Evolutionary conservation across 2,888 invertebrate species (phyloP).

Genomic region (Trichogramma evanescens): DNA sequence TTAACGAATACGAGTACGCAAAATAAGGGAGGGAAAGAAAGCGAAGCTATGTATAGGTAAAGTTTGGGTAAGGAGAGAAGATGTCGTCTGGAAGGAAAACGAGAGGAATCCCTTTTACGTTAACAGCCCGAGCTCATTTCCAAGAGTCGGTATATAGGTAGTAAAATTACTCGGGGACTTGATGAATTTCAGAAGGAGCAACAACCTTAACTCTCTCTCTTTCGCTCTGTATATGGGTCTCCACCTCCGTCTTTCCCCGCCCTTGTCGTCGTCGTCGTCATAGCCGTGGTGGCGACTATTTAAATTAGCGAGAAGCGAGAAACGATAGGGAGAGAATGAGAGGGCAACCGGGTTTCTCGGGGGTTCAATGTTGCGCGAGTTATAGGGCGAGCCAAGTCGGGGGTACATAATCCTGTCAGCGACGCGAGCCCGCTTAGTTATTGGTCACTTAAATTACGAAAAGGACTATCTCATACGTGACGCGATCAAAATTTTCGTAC

Average conservation of each 20-base stretch:
- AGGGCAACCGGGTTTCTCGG: not conserved
- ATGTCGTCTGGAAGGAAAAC: no score
- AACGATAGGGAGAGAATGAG: not conserved
- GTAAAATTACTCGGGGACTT: conserved; percentile 17
- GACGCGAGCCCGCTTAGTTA: conserved; percentile 7
- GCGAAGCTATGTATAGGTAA: no score
- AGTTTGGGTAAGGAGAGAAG: no score
- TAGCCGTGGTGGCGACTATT: conserved; percentile 16
- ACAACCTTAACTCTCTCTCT: not conserved
- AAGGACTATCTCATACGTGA: not conserved
- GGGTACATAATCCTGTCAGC: conserved; percentile 8
- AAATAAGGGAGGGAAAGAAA: no score
- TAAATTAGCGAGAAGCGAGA: conserved; percentile 16
- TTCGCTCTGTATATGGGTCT: not conserved
- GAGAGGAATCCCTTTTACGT: no score
- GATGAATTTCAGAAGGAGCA: conserved; percentile 17
- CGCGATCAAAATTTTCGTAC: no score
- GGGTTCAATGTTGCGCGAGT: not conserved
- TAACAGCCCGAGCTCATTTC: conserved; percentile 12
- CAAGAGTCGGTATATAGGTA: not conserved
- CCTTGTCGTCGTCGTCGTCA: not conserved
- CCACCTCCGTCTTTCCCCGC: not conserved
- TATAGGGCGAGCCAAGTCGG: not conserved
- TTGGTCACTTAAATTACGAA: conserved; percentile 18
- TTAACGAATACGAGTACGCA: no score